These are phyloP conservation scores for Cylloceria caligata DNA, from an alignment of 2,888 invertebrate genomes.

Conservation along the genomic window DNA sequence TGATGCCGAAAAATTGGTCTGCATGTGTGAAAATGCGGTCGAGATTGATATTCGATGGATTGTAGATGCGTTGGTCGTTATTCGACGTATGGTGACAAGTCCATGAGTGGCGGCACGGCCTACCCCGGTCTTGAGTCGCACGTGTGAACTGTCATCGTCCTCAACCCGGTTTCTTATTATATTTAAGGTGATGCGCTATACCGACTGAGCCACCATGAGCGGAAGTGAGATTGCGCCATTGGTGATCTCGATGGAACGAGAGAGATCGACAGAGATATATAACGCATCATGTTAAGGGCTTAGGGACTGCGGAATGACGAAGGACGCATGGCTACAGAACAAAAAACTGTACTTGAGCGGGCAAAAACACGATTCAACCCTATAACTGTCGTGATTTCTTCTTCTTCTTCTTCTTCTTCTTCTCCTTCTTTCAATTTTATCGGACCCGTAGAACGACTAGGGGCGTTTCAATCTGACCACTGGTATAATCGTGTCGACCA, in stretches of 20 bases:
- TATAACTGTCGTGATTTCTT: not conserved
- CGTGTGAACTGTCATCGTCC: conserved; percentile 34
- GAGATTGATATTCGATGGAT: conserved; percentile 1
- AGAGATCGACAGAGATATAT: too few species aligned
- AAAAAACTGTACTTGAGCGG: not conserved
- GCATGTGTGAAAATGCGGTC: not conserved
- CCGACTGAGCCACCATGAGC: too few species aligned
- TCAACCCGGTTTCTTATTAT: conserved; percentile 12
- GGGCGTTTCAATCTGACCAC: too few species aligned
- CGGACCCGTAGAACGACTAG: too few species aligned
- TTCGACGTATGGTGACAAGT: not conserved
- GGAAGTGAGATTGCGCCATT: too few species aligned
- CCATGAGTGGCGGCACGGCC: not conserved
- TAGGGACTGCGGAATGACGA: not conserved
- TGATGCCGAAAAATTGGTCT: not conserved
- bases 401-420: too few species aligned
- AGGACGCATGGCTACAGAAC: not conserved
- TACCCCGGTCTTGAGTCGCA: conserved; percentile 8
- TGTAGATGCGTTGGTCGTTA: not conserved
- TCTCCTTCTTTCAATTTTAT: too few species aligned
- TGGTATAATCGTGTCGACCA: too few species aligned
- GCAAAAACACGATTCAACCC: not conserved
- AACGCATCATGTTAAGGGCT: too few species aligned
- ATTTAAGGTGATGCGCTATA: not conserved
- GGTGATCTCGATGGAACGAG: too few species aligned